Base-by-base conservation (phyloP, 2,797 vertebrate genomes). In the Danio aesculapii region DNA sequence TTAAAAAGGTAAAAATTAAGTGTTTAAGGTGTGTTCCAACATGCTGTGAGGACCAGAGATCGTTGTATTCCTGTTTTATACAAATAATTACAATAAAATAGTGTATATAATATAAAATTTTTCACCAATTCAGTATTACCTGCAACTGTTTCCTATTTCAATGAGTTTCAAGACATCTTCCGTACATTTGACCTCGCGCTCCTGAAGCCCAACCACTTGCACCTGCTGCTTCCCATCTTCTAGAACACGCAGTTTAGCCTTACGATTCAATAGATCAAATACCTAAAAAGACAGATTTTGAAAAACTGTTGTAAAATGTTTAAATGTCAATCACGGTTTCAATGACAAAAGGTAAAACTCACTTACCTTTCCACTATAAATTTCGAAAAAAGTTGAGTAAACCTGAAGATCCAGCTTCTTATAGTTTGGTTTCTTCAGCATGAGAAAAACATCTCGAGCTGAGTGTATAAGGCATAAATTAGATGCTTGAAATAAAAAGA, bases 211-310 rank as follows among this genome's bases (percentile, higher is more conserved):
- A 21, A 99, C 96, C 62, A 99, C 97, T 83, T 99, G 98, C 79
- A 99, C 97, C 85, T 99, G 98, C 90, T 99, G 97, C 87, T 98
- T 98, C 43, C 97, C 97, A 52, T 99, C 97, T 91, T 99, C 98
- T 86, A 99, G 89, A 12, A 99, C 98, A 91, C 97, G 94, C 89
- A 99, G 90, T 88, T 98, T 99, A 79, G 97, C 91, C 92, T 99
- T 99, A 86, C 95, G 95, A 88, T 99, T 99, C 89, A 99, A 92
- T 89, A 99, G 94, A 88, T 99, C 97, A 90, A 99, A 99, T 83
- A 99, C 97, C 97, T 98, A 58, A 3, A 21, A 46, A 72, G 19
- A n/a, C 12, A 30, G 19, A 16, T 5, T 47, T 61, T 74, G 10
- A 61, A 61, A 9, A 0, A 30, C 21, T 7, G 13, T 58, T 58